A percentile compares a stretch with the other conserved stretches of the same genome.
phyloP scores from a whole-genome alignment of 2,113 vertebrate genomes.

The Lucifuga dentata region DNA sequence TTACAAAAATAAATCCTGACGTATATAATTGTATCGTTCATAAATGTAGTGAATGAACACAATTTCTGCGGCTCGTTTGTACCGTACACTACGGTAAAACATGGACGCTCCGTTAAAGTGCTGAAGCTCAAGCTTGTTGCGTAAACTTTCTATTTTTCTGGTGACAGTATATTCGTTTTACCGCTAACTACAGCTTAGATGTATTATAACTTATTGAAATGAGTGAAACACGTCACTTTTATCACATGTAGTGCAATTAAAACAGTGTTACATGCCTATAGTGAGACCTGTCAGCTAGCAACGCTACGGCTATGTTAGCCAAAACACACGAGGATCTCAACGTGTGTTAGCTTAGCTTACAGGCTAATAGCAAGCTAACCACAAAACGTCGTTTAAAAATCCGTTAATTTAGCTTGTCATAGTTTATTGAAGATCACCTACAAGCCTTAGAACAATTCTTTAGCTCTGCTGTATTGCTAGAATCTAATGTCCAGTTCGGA shows the following conservation, averaged over 20 bases:
- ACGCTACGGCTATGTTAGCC: neutral
- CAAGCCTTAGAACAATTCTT: rapidly evolving
- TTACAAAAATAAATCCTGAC: no score
- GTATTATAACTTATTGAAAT: neutral
- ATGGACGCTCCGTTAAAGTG: conserved; percentile 39
- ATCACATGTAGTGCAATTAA: neutral
- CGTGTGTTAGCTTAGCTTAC: conserved; percentile 28
- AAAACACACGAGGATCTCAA: conserved; percentile 35
- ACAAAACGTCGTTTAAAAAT: conserved; percentile 12
- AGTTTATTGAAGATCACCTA: rapidly evolving
- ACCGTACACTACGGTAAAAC: conserved; percentile 56
- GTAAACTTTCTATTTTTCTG: conserved; percentile 4
- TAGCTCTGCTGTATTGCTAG: rapidly evolving
- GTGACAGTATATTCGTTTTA: conserved; percentile 10
- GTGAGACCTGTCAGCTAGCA: neutral
- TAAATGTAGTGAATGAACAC: no score
- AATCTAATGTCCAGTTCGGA: neutral
- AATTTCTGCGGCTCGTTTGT: neutral
- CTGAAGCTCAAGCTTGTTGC: neutral
- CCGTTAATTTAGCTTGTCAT: neutral
- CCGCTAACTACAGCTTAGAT: neutral
- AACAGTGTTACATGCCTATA: no score
- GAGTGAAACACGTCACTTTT: neutral
- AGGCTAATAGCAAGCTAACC: conserved; percentile 13
- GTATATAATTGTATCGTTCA: no score